phyloP scores from a whole-genome alignment of 2,888 invertebrate species.

The Idaea biselata region DNA sequence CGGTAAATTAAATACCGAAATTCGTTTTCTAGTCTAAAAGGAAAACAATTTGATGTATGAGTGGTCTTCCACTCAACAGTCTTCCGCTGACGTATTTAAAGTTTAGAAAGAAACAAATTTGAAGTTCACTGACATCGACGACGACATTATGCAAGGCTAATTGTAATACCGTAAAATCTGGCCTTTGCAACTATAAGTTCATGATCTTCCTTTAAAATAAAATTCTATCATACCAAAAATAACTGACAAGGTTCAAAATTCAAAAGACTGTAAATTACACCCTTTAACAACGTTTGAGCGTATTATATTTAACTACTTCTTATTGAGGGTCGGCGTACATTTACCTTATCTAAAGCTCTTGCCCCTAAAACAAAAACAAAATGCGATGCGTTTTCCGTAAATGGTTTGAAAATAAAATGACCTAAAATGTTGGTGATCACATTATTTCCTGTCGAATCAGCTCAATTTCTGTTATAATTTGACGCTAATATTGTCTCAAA shows the following conservation, averaged over 20 bases:
- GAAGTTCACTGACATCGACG: background rate
- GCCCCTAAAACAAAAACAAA: slow-evolving; percentile 8
- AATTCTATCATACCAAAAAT: too few species aligned
- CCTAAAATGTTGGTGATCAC: slow-evolving; percentile 11
- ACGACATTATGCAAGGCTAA: background rate
- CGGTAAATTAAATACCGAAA: background rate
- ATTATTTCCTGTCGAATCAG: slow-evolving; percentile 12
- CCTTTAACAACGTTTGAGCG: too few species aligned
- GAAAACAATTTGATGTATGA: background rate
- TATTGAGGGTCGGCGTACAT: background rate
- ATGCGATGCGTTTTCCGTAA: slow-evolving; percentile 13
- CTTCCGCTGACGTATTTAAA: background rate
- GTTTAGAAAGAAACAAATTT: background rate
- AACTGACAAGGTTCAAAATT: too few species aligned
- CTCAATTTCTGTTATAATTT: slow-evolving; percentile 11
- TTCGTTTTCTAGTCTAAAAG: background rate
- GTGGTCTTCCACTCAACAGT: too few species aligned
- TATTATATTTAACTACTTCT: background rate
- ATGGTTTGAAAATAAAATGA: slow-evolving; percentile 9
- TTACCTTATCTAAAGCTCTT: background rate
- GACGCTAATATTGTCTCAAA: slow-evolving; percentile 11
- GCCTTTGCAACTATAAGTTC: background rate
- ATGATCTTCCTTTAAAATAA: background rate
- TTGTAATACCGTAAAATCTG: background rate
- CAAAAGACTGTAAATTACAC: too few species aligned